Percentiles rank a stretch among this genome's conserved stretches.
These are phyloP conservation scores for Drosophila conformis DNA, from an alignment of 2,888 invertebrate genomes.

Conservation along the genomic window DNA sequence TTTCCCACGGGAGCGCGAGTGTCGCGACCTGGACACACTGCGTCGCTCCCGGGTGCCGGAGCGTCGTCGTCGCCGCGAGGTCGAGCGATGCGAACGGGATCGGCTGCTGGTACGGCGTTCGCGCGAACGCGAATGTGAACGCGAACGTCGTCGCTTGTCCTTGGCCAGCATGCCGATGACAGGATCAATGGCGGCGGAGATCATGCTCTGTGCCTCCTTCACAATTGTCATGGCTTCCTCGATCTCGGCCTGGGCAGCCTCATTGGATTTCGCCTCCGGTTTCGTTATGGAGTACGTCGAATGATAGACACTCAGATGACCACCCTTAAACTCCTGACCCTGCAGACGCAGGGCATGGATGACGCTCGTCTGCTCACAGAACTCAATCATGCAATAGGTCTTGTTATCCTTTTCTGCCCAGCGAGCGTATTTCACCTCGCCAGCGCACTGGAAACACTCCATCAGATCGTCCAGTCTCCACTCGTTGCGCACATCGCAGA, in stretches of 20 bases:
- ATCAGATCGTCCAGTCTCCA: constrained; percentile 93
- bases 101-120: constrained; percentile 88
- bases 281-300: constrained; percentile 96
- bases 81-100: constrained; percentile 87
- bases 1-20: constrained; percentile 86
- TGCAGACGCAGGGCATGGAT: constrained; percentile 94
- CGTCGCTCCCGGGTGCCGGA: constrained; percentile 85
- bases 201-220: constrained; percentile 97
- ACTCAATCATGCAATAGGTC: constrained; percentile 95
- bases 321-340: constrained; percentile 91
- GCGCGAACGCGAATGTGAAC: constrained; percentile 86
- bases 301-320: constrained; percentile 91
- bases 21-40: constrained; percentile 88
- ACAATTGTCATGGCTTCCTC: constrained; percentile 99
- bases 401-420: constrained; percentile 93
- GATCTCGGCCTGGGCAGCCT: constrained; percentile 97
- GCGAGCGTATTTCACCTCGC: constrained; percentile 97
- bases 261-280: constrained; percentile 97
- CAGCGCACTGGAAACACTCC: constrained; percentile 93
- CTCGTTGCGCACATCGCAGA: constrained; percentile 91
- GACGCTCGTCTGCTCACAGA: constrained; percentile 95
- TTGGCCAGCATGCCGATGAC: constrained; percentile 94
- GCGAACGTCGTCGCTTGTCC: constrained; percentile 89
- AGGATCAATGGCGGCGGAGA: constrained; percentile 96
- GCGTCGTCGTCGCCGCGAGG: constrained; percentile 88